These are phyloP conservation scores for Melanotaenia duboulayi DNA, from an alignment of 2,113 vertebrate genomes.

Conservation along the genomic window DNA sequence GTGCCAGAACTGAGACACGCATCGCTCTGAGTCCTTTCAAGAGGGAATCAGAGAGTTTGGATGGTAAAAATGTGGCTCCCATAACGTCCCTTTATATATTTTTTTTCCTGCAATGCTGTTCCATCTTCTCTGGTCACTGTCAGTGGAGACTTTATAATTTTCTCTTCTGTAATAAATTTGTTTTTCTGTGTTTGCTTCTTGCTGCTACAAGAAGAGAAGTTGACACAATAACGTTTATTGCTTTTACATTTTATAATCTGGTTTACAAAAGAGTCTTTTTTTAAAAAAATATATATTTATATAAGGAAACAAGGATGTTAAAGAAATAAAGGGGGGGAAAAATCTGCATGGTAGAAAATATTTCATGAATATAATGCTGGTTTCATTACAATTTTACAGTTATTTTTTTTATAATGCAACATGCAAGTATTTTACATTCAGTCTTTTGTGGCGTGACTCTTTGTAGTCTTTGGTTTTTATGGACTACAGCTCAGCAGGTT, in stretches of 20 bases:
- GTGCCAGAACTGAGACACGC: constrained; percentile 5
- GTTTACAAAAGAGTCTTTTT: too few relatives aligned
- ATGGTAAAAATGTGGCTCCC: neutral
- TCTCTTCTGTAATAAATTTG: constrained; percentile 36
- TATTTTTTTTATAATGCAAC: too few relatives aligned
- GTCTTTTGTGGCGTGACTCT: too few relatives aligned
- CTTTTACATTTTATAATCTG: constrained; percentile 4
- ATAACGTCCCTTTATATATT: neutral
- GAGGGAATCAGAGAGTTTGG: constrained; percentile 10
- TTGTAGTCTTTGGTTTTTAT: too few relatives aligned
- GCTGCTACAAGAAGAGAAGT: neutral
- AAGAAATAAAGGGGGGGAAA: too few relatives aligned
- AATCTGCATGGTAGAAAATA: too few relatives aligned
- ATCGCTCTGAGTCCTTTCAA: constrained; percentile 2
- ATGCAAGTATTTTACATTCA: too few relatives aligned
- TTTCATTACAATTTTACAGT: too few relatives aligned
- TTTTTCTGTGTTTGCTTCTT: constrained; percentile 25
- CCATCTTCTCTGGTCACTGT: constrained; percentile 19
- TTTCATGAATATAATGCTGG: too few relatives aligned
- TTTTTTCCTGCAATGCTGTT: neutral
- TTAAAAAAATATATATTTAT: neutral
- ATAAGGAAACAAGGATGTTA: too few relatives aligned
- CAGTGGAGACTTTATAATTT: constrained; percentile 25
- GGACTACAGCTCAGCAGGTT: too few relatives aligned
- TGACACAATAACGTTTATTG: constrained; percentile 17